A percentile compares a stretch with the other conserved stretches of the same genome.
Evolutionary conservation across 2,888 invertebrate species (phyloP).

Genomic region (Clanis bilineata): DNA sequence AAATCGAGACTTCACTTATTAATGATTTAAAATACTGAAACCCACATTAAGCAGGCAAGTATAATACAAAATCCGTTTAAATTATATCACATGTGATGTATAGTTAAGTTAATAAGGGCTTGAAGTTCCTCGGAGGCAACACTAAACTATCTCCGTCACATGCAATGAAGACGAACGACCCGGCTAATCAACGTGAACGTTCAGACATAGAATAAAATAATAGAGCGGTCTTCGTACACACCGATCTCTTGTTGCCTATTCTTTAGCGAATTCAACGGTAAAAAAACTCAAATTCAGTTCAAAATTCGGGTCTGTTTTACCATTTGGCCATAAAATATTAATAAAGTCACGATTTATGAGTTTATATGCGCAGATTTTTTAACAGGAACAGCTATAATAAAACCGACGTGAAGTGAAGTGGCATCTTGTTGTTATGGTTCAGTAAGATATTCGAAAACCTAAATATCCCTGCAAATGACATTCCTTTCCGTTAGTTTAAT

Average conservation of each 20-base stretch:
- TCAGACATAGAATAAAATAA: conserved; percentile 9
- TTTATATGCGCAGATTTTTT: too few species aligned
- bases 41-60: background rate
- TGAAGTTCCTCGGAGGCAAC: conserved; percentile 43
- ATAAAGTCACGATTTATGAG: too few species aligned
- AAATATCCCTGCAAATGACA: too few species aligned
- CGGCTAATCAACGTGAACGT: conserved; percentile 67
- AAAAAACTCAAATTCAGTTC: too few species aligned
- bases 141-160: conserved; percentile 72
- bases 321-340: too few species aligned
- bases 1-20: background rate
- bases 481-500: too few species aligned
- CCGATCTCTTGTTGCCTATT: background rate
- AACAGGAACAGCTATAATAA: too few species aligned
- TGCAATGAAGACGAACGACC: conserved; percentile 78
- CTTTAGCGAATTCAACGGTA: background rate
- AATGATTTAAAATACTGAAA: background rate
- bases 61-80: background rate
- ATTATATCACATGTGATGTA: conserved; percentile 17
- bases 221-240: background rate
- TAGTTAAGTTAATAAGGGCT: conserved; percentile 25
- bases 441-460: too few species aligned
- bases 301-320: too few species aligned
- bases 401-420: too few species aligned
- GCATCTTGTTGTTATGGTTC: too few species aligned